phyloP scores from a whole-genome alignment of 2,113 vertebrate species.

The Synodontis membranacea region DNA sequence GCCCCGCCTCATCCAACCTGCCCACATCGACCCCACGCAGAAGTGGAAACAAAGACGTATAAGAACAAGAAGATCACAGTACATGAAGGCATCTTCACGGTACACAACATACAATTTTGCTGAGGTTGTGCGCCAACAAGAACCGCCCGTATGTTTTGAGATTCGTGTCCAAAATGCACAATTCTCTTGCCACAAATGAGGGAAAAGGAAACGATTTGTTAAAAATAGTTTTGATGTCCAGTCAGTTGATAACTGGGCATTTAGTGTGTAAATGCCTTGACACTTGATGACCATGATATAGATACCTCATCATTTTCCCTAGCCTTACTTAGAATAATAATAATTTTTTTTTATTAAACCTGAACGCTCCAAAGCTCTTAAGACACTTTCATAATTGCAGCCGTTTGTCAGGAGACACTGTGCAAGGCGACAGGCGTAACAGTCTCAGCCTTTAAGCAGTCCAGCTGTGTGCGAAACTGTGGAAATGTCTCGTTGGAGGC shows the following conservation, averaged over 20 bases:
- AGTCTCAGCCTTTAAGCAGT: constrained; percentile 31
- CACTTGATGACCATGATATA: neutral
- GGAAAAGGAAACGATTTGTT: too few relatives aligned
- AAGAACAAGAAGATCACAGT: too few relatives aligned
- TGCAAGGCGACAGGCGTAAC: constrained; percentile 4
- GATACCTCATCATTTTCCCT: neutral
- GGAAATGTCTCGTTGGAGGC: constrained; percentile 13
- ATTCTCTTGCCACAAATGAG: too few relatives aligned
- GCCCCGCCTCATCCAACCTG: too few relatives aligned
- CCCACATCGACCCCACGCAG: too few relatives aligned
- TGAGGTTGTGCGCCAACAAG: neutral
- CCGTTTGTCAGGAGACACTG: constrained; percentile 23
- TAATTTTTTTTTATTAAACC: neutral
- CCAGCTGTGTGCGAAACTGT: constrained; percentile 16
- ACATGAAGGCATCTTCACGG: neutral
- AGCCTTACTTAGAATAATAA: neutral
- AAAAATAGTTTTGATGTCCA: neutral
- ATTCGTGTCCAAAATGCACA: neutral
- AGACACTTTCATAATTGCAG: constrained; percentile 26
- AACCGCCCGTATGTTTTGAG: neutral
- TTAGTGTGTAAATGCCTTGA: neutral
- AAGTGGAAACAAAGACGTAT: too few relatives aligned
- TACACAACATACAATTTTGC: neutral
- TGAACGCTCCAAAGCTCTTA: neutral
- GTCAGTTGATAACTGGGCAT: neutral